Conservation (phyloP, 1,140 invertebrate species). For the Paraescarpia echinospica region DNA sequence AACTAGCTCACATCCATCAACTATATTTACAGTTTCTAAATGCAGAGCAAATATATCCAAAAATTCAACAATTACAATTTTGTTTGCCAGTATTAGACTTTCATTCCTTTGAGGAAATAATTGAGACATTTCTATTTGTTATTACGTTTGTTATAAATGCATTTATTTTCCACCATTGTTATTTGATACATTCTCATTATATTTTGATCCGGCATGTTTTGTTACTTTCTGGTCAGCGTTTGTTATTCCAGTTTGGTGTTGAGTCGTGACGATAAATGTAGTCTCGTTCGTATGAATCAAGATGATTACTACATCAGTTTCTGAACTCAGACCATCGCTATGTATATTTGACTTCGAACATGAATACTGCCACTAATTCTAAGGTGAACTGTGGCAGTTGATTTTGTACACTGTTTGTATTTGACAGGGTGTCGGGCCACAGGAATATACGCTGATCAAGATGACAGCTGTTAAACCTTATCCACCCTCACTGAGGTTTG, state of each 20-base stretch:
- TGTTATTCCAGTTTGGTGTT: neutral
- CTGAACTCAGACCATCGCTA: neutral
- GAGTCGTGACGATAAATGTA: neutral
- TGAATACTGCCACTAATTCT: too few relatives aligned
- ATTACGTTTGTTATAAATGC: neutral
- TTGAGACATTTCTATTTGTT: neutral
- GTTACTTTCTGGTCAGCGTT: neutral
- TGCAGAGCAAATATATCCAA: too few relatives aligned
- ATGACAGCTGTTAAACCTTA: slow-evolving; percentile 79
- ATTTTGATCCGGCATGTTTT: neutral
- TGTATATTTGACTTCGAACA: slow-evolving; percentile 21
- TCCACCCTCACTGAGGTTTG: slow-evolving; percentile 57
- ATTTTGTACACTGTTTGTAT: slow-evolving; percentile 20
- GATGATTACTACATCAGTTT: neutral
- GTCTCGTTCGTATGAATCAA: neutral
- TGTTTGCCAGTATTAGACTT: neutral
- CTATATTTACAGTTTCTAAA: too few relatives aligned
- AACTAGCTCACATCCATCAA: neutral
- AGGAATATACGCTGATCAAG: slow-evolving; percentile 98
- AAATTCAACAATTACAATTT: neutral
- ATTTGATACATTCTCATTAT: neutral
- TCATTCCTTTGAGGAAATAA: neutral
- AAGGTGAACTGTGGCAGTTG: too few relatives aligned
- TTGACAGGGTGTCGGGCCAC: slow-evolving; percentile 83
- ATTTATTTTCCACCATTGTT: neutral